Evolutionary conservation across 2,888 invertebrate species (phyloP).

Genomic region (Leptura quadrifasciata): DNA sequence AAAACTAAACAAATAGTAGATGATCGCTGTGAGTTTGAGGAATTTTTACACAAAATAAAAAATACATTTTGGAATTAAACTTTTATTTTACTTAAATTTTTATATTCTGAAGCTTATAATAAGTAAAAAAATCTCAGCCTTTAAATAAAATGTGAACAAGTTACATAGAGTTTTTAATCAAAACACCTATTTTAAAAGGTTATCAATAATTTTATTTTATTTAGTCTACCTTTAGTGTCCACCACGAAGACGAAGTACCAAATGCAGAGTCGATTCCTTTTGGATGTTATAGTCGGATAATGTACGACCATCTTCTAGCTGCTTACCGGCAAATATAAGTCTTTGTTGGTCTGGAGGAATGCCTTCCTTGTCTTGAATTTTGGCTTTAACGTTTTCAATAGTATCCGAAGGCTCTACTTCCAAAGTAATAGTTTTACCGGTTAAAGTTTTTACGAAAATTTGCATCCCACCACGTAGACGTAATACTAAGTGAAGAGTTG

Average conservation of each 20-base stretch:
- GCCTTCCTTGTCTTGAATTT: slow-evolving; percentile 77
- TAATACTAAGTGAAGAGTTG: slow-evolving; percentile 96
- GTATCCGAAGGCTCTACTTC: slow-evolving; percentile 78
- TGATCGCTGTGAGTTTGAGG: too few relatives aligned
- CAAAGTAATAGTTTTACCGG: slow-evolving; percentile 77
- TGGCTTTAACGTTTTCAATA: too few relatives aligned
- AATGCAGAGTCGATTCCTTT: slow-evolving; percentile 78
- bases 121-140: slow-evolving; percentile 38
- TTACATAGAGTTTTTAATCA: slow-evolving; percentile 85
- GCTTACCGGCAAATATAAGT: slow-evolving; percentile 59
- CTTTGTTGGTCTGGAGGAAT: slow-evolving; percentile 79
- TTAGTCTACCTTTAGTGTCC: slow-evolving; percentile 78
- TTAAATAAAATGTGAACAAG: slow-evolving; percentile 27
- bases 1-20: too few relatives aligned
- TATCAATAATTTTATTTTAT: neutral
- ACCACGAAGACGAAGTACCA: slow-evolving; percentile 75
- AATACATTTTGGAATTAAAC: neutral
- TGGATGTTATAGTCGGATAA: slow-evolving; percentile 81
- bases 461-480: too few relatives aligned
- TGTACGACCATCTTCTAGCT: slow-evolving; percentile 73
- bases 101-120: slow-evolving; percentile 29
- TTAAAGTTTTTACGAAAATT: slow-evolving; percentile 79
- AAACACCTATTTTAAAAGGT: slow-evolving; percentile 74
- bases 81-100: slow-evolving; percentile 23
- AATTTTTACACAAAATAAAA: too few relatives aligned